Evolutionary conservation across 1,140 invertebrate genomes (phyloP).

Genomic region (Vollenhovia emeryi): DNA sequence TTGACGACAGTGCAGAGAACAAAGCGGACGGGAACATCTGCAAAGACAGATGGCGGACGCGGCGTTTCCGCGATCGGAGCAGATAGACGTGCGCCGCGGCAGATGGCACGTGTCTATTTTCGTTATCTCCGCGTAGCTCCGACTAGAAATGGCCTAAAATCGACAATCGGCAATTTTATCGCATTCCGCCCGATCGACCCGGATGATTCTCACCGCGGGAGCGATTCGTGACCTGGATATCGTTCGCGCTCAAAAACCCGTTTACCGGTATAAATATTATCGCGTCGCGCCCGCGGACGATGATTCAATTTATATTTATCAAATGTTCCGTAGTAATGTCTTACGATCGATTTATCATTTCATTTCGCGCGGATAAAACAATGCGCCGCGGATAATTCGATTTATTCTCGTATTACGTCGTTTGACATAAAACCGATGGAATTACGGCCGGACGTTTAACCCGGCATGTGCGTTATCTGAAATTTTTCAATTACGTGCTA

Average conservation of each 20-base stretch:
- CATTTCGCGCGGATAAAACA: slow-evolving; percentile 33
- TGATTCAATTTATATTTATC: slow-evolving; percentile 48
- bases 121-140: slow-evolving; percentile 61
- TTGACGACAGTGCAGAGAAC: background rate
- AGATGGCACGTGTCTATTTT: slow-evolving; percentile 62
- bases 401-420: slow-evolving; percentile 46
- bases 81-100: slow-evolving; percentile 45
- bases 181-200: background rate
- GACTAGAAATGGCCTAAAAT: slow-evolving; percentile 59
- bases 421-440: slow-evolving; percentile 51
- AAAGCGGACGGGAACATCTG: slow-evolving; percentile 69
- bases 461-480: slow-evolving; percentile 43
- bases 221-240: slow-evolving; percentile 30
- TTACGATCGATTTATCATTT: slow-evolving; percentile 57
- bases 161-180: background rate
- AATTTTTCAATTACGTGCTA: slow-evolving; percentile 67
- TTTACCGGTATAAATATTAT: slow-evolving; percentile 35
- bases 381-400: slow-evolving; percentile 43
- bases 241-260: slow-evolving; percentile 12
- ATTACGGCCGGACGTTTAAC: slow-evolving; percentile 46
- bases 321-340: slow-evolving; percentile 37
- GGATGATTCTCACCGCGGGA: background rate
- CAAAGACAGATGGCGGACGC: slow-evolving; percentile 69
- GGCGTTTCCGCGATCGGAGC: slow-evolving; percentile 31
- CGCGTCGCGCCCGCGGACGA: background rate